These are phyloP conservation scores for Otis tarda DNA, from an alignment of 2,113 vertebrate genomes.

Conservation along the genomic window DNA sequence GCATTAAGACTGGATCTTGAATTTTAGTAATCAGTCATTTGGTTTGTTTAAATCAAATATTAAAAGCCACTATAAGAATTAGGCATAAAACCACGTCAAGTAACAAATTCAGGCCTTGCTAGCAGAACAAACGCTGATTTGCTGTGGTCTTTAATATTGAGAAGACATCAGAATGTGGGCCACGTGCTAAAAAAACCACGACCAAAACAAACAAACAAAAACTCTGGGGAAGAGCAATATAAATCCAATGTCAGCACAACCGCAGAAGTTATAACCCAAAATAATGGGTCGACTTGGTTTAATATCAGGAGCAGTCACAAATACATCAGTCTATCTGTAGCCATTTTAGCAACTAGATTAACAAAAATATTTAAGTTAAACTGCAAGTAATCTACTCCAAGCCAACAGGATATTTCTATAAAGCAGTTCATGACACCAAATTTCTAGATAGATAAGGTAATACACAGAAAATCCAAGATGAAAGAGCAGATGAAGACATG, in stretches of 20 bases:
- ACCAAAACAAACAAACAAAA: background rate
- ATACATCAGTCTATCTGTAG: background rate
- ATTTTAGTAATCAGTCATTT: background rate
- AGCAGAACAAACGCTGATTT: background rate
- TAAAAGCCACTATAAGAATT: constrained; percentile 1
- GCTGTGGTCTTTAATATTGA: background rate
- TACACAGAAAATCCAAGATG: background rate
- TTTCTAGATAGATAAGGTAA: background rate
- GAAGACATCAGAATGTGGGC: background rate
- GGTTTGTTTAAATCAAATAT: constrained; percentile 19
- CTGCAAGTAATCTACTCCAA: background rate
- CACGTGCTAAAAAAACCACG: background rate
- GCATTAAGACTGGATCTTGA: background rate
- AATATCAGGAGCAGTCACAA: background rate
- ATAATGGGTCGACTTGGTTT: background rate
- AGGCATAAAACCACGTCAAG: background rate
- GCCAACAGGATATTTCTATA: background rate
- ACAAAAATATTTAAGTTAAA: background rate
- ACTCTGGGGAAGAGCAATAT: background rate
- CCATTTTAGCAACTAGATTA: background rate
- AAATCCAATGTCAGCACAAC: background rate
- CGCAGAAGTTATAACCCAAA: background rate
- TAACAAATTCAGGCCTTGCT: constrained; percentile 1
- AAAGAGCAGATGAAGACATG: background rate
- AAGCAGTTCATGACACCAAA: background rate